Conservation (phyloP, 2,888 invertebrate genomes). For the Strigamia crassipes region DNA sequence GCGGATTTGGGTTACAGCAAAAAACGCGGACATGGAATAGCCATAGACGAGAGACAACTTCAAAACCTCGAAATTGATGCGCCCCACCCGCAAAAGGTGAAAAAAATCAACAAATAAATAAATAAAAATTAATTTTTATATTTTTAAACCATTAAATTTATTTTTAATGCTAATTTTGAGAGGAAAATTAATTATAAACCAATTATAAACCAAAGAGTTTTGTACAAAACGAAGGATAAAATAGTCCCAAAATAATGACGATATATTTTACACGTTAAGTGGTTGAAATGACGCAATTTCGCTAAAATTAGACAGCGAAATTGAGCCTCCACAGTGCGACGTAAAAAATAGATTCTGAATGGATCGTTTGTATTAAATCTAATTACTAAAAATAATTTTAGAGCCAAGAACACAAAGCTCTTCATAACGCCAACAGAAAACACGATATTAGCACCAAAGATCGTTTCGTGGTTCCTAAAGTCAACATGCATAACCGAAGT, state of each 20-base stretch:
- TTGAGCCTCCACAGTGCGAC: no score
- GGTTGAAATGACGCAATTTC: no score
- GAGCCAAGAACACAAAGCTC: not conserved
- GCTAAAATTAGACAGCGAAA: no score
- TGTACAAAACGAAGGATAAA: no score
- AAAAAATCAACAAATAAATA: not conserved
- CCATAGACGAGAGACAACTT: not conserved
- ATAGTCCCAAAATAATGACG: no score
- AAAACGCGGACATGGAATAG: slow-evolving; percentile 24
- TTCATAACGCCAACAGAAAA: not conserved
- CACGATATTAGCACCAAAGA: slow-evolving; percentile 1
- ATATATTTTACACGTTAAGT: no score
- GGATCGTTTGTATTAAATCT: no score
- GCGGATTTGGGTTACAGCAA: slow-evolving; percentile 44
- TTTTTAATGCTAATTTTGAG: no score
- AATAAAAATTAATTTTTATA: not conserved
- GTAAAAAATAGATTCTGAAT: no score
- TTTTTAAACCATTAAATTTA: no score
- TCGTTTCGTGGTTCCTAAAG: not conserved
- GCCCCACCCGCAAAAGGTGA: not conserved
- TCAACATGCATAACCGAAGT: not conserved
- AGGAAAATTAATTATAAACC: no score
- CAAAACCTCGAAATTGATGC: not conserved
- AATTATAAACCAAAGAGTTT: no score
- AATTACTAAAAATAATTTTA: not conserved